A percentile compares a stretch with the other conserved stretches of the same genome.
Conservation (phyloP, 1,140 invertebrate genomes). For the Drosophila pectinifera region DNA sequence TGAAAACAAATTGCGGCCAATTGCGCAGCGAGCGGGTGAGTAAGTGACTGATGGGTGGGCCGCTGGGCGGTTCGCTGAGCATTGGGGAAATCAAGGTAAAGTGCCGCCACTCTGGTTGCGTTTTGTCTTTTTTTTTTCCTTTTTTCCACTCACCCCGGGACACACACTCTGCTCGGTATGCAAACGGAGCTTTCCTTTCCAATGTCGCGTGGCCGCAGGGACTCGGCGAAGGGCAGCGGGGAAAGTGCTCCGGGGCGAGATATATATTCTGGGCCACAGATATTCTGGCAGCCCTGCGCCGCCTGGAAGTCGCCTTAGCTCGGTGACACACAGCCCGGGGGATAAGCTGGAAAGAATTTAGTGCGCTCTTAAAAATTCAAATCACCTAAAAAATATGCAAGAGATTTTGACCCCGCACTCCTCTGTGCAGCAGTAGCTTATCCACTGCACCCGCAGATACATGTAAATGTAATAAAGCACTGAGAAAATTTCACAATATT, state of each 20-base stretch:
- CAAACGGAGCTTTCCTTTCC: slow-evolving; percentile 28
- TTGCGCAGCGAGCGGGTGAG: slow-evolving; percentile 42
- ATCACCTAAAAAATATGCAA: slow-evolving; percentile 80
- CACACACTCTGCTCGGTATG: slow-evolving; percentile 27
- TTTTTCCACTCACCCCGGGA: neutral
- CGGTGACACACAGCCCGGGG: slow-evolving; percentile 72
- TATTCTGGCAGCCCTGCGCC: slow-evolving; percentile 9
- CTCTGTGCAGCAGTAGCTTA: slow-evolving; percentile 28
- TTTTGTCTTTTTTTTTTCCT: neutral
- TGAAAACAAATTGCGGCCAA: slow-evolving; percentile 77
- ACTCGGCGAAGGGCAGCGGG: slow-evolving; percentile 19
- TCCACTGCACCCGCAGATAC: slow-evolving; percentile 31
- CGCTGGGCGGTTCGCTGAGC: slow-evolving; percentile 21
- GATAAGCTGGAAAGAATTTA: slow-evolving; percentile 68
- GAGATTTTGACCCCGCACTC: slow-evolving; percentile 22
- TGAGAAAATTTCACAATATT: neutral
- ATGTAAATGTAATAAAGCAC: slow-evolving; percentile 19
- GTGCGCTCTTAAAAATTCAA: slow-evolving; percentile 76
- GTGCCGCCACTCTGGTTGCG: slow-evolving; percentile 52
- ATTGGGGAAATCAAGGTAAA: slow-evolving; percentile 74
- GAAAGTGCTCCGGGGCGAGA: slow-evolving; percentile 31
- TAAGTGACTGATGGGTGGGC: slow-evolving; percentile 35
- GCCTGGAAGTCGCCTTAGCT: slow-evolving; percentile 15
- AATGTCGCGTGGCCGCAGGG: slow-evolving; percentile 46
- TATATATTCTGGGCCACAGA: slow-evolving; percentile 10